Base-by-base conservation (phyloP, 2,888 invertebrate genomes). In the Lasioglossum zephyrum region DNA sequence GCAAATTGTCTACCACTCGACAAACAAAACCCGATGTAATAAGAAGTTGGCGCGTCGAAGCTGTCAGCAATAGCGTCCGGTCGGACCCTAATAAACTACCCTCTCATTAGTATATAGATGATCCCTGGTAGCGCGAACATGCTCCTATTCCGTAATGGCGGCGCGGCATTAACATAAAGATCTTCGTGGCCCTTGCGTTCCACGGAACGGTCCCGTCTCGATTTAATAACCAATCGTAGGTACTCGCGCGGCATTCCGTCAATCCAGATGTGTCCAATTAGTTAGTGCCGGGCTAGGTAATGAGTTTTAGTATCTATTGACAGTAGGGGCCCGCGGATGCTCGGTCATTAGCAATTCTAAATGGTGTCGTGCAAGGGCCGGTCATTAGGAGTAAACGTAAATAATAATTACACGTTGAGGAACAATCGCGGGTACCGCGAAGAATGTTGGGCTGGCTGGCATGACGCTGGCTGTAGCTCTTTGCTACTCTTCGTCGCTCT, bases 291-390 rank as follows among this genome's bases (percentile, higher is more conserved):
- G 83, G 73, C 44, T 79, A 76, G 84, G 88, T 92, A 92, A 92
- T 87, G 90, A 89, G 90, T 89, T 92, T 92, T 91, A 92, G 86
- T 89, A 86, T 76, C 89, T 91, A 92, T 92, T 90, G 92, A 92
- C 90, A 90, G 88, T 86, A 53, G 53, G 53, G 84, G 18, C 78
- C 78, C 78, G 75, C 84, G 69, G 82, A 79, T 72, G 84, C 79
- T 8, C 84, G 84, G 85, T 79, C 91, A 93, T 93, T 93, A 93
- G 93, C 92, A 92, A 93, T 93, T 92, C 92, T 91, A 91, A 93
- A 91, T 86, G 91, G 88, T 89, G 83, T 85, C 85, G 77, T 82
- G 89, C 84, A 83, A 82, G 87, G 78, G 86, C 75, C 77, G 86
- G 89, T 88, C 92, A 88, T 92, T 91, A 92, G 88, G 87, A 80